Evolutionary conservation across 2,797 vertebrate species (phyloP), one percentile per base, ranked within the genome.

Genomic region (Pempheris klunzingeri): DNA sequence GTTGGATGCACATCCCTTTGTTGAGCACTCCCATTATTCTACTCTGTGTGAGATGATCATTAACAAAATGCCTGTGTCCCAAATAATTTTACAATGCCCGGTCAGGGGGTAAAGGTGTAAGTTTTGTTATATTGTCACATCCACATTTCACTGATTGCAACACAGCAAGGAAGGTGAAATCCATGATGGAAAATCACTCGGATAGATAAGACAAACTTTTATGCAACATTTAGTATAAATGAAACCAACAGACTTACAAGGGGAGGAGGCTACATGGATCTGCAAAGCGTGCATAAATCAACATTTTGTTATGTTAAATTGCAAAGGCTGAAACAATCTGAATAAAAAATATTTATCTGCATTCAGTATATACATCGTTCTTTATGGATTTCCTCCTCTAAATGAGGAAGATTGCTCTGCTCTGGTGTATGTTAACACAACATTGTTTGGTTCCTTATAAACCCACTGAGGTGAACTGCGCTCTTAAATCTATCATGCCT

Each of bases 31-130:
- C 46, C 53, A 59, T 82, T 67, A 71, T 74, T 72, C 30, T 50
- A n/a, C 46, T 64, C 55, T 32, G 28, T 64, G 57, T 73, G 78
- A 65, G 82, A 80, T 82, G 69, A 90, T 88, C 77, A 87, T 92
- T 90, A 84, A 88, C 79, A 55, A 83, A 80, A 74, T 60, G 61
- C 80, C 41, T 32, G 22, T 44, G 62, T 78, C 59, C 60, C 52
- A 77, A 84, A 80, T 86, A 4, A 60, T 81, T 81, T 84, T 78
- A 77, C 32, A 24, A 74, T 28, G 43, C 46, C 26, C n/a, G 38
- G 36, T 9, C n/a, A 71, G 22, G 57, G 1, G 60, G 46, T 65
- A 41, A 76, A 81, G 41, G 55, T 71, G 41, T 43, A 47, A 22
- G 7, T 59, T 49, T 75, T 74, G 52, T 68, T 55, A 13, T 47